Percentiles rank a stretch among this genome's conserved stretches.
Evolutionary conservation across 2,797 vertebrate genomes (phyloP).

Genomic region (Arnoldichthys spilopterus): DNA sequence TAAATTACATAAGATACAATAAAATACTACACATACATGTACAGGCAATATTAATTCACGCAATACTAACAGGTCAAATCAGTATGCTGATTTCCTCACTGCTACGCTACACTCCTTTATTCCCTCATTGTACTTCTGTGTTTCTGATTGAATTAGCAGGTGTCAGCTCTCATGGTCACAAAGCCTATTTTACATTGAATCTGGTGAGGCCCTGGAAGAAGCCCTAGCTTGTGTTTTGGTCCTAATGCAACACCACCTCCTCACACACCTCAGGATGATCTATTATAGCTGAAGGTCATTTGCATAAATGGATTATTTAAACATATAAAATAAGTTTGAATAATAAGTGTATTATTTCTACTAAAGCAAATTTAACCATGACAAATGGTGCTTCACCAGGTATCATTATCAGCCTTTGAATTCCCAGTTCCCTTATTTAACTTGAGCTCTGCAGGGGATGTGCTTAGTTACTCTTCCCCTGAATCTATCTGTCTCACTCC

Average conservation of each 20-base stretch:
- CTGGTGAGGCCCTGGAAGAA: conserved; percentile 10
- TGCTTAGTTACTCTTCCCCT: neutral
- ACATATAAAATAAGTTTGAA: conserved; percentile 48
- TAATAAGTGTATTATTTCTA: conserved; percentile 53
- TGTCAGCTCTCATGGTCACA: conserved; percentile 58
- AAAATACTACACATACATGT: too few relatives aligned
- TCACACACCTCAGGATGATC: conserved; percentile 33
- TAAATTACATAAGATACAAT: too few relatives aligned
- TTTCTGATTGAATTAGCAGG: neutral
- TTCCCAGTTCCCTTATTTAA: conserved; percentile 39
- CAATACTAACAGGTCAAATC: too few relatives aligned
- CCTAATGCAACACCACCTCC: conserved; percentile 33
- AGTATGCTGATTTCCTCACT: too few relatives aligned
- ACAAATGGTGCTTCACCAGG: conserved; percentile 46
- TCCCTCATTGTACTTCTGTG: neutral
- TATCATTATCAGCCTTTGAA: conserved; percentile 47
- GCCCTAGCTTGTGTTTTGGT: conserved; percentile 34
- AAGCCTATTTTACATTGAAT: conserved; percentile 54
- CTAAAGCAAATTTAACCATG: conserved; percentile 53
- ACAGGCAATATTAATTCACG: too few relatives aligned
- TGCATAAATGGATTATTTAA: conserved; percentile 54
- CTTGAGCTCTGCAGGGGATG: conserved; percentile 1
- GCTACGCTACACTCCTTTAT: neutral
- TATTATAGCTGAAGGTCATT: conserved; percentile 45
- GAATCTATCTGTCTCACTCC: conserved; percentile 9